Conservation (phyloP, 2,888 invertebrate genomes). For the Acleris emargana region DNA sequence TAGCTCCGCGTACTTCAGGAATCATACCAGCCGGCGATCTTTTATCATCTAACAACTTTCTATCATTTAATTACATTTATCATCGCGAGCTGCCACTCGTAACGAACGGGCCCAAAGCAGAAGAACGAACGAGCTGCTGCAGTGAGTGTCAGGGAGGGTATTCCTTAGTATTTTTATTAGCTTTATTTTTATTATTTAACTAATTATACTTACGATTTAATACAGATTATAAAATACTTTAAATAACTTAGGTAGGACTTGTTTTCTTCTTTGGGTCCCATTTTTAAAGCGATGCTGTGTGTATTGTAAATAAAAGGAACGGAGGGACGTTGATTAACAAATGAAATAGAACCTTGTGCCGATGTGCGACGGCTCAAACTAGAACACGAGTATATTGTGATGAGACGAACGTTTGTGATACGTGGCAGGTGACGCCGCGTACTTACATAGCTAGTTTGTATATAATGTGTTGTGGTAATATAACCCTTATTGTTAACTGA, state of each 20-base stretch:
- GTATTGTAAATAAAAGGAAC: neutral
- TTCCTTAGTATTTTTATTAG: neutral
- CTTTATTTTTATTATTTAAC: neutral
- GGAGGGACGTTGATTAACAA: neutral
- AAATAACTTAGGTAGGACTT: no score
- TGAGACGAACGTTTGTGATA: slow-evolving; percentile 14
- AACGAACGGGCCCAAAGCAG: no score
- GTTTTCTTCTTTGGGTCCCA: no score
- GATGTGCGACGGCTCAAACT: neutral
- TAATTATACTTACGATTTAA: neutral
- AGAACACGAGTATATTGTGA: neutral
- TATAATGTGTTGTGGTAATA: neutral
- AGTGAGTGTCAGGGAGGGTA: no score
- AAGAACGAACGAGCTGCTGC: no score
- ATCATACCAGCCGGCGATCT: no score
- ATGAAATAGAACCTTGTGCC: slow-evolving; percentile 1
- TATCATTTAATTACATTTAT: no score
- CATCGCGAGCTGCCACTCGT: no score
- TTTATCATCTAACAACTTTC: no score
- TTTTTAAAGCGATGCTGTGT: neutral
- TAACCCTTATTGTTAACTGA: slow-evolving; percentile 3
- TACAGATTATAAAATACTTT: no score
- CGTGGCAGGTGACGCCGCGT: slow-evolving; percentile 15
- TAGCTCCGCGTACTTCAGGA: no score
- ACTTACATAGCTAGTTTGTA: slow-evolving; percentile 1